These are phyloP conservation scores for Tetramorium simillimum DNA, from an alignment of 1,140 invertebrate species.

Conservation along the genomic window DNA sequence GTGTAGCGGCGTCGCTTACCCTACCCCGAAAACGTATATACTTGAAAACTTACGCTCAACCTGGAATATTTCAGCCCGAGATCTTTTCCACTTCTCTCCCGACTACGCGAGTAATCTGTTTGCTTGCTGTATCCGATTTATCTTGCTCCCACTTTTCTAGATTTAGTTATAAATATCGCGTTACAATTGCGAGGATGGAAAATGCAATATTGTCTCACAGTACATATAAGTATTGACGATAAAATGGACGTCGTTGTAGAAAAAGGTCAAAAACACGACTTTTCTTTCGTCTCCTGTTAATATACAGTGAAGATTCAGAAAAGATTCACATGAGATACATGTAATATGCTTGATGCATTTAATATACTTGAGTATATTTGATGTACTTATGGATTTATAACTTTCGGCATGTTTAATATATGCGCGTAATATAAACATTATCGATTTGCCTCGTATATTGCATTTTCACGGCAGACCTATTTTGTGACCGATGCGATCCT, in stretches of 20 bases:
- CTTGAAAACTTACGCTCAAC: constrained; percentile 35
- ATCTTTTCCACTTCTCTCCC: constrained; percentile 19
- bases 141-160: constrained; percentile 1
- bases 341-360: constrained; percentile 14
- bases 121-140: constrained; percentile 39
- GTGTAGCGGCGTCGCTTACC: constrained; percentile 32
- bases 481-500: constrained; percentile 55
- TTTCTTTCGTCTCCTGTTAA: neutral
- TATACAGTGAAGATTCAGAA: neutral
- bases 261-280: neutral
- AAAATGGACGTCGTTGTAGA: neutral
- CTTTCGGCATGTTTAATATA: constrained; percentile 11
- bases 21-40: constrained; percentile 7
- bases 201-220: neutral
- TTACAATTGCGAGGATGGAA: neutral
- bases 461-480: constrained; percentile 37
- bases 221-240: neutral
- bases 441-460: constrained; percentile 16
- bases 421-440: neutral
- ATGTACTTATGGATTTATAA: neutral
- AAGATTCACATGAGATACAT: neutral
- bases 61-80: constrained; percentile 35
- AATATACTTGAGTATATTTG: neutral
- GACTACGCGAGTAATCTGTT: constrained; percentile 38
- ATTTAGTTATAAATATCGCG: constrained; percentile 6